These are phyloP conservation scores for Falcunculus frontatus DNA, from an alignment of 2,113 vertebrate species.

Conservation along the genomic window DNA sequence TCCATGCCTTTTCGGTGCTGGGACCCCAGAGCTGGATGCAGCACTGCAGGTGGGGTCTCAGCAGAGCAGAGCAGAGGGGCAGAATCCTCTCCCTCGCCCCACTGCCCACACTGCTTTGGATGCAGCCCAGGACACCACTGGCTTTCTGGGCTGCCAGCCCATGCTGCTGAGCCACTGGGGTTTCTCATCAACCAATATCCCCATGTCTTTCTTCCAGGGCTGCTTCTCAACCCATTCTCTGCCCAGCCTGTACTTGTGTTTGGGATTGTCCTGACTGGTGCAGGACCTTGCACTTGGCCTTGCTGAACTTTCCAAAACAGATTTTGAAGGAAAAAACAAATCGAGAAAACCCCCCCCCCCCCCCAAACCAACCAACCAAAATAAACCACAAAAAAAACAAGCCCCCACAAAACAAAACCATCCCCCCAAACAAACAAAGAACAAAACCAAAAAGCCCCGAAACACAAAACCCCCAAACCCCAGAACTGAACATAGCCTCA, in stretches of 20 bases:
- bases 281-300: background rate
- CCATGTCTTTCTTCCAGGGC: background rate
- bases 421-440: background rate
- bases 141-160: background rate
- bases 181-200: background rate
- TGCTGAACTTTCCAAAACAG: background rate
- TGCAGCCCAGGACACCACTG: fast-evolving
- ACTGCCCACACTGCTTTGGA: background rate
- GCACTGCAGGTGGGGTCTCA: background rate
- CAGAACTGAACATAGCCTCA: background rate
- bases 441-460: background rate
- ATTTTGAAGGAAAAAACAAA: background rate
- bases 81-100: background rate
- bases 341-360: background rate
- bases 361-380: background rate
- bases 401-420: background rate
- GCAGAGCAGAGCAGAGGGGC: background rate
- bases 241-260: background rate
- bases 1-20: background rate
- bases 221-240: background rate
- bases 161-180: background rate
- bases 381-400: background rate
- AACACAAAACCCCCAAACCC: background rate
- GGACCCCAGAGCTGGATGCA: background rate
- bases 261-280: background rate